These are phyloP conservation scores for Pycnomerus fuliginosus DNA, from an alignment of 2,888 invertebrate species.

Conservation along the genomic window DNA sequence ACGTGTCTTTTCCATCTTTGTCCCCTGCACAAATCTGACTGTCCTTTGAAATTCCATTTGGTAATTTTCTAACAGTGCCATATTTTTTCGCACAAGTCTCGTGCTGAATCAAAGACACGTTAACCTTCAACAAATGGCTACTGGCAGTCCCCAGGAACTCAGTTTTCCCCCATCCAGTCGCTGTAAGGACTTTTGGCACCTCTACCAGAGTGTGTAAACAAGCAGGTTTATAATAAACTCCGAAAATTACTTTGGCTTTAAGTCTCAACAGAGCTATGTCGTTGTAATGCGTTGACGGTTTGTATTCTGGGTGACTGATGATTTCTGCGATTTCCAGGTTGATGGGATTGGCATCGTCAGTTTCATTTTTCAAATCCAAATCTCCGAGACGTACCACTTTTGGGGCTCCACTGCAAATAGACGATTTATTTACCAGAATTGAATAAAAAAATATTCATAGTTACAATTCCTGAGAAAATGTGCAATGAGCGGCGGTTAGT, in stretches of 20 bases:
- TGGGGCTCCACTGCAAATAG: conserved; percentile 23
- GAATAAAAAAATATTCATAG: too few relatives aligned
- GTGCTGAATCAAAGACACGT: conserved; percentile 21
- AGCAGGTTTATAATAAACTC: conserved; percentile 48
- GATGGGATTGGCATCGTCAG: conserved; percentile 47
- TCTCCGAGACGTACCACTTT: conserved; percentile 24
- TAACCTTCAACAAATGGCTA: conserved; percentile 50
- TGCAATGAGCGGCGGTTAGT: too few relatives aligned
- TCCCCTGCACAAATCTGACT: conserved; percentile 37
- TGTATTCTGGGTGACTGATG: conserved; percentile 48
- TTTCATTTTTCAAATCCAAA: conserved; percentile 15
- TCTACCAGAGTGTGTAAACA: conserved; percentile 41
- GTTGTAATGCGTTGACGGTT: conserved; percentile 46
- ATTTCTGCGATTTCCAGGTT: conserved; percentile 33
- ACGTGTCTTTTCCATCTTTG: conserved; percentile 32
- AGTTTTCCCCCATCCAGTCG: conserved; percentile 52
- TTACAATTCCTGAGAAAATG: too few relatives aligned
- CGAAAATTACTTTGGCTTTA: conserved; percentile 39
- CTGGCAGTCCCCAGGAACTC: conserved; percentile 28
- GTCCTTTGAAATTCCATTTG: conserved; percentile 27
- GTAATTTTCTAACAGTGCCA: conserved; percentile 8
- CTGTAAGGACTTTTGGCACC: conserved; percentile 33
- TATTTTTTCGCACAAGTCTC: conserved; percentile 17
- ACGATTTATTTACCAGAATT: too few relatives aligned
- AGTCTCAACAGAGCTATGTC: conserved; percentile 53